Evolutionary conservation across 2,888 invertebrate genomes (phyloP).

Genomic region (Trachelus troglodyta): DNA sequence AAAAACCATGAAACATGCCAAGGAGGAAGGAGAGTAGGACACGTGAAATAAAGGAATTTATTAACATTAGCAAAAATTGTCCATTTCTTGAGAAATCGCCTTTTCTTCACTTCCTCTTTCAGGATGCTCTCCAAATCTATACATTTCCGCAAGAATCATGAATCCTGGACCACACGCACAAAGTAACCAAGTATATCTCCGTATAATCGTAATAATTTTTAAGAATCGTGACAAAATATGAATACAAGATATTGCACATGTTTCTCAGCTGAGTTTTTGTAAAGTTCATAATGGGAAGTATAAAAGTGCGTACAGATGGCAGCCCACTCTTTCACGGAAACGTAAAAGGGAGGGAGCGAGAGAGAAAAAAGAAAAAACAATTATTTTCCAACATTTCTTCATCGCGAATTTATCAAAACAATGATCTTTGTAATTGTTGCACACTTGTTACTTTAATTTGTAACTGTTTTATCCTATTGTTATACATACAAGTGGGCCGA

Average conservation of each 20-base stretch:
- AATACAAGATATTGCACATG: background rate
- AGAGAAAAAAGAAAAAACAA: background rate
- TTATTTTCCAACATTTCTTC: background rate
- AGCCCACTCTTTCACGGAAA: background rate
- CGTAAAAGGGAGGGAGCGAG: background rate
- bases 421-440: background rate
- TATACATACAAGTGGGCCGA: background rate
- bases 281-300: background rate
- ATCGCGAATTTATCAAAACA: background rate
- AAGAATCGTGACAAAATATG: background rate
- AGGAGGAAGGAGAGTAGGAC: background rate
- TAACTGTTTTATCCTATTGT: background rate
- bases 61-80: background rate
- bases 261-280: background rate
- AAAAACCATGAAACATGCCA: background rate
- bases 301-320: background rate
- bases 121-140: background rate
- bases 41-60: background rate
- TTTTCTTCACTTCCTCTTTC: background rate
- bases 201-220: background rate
- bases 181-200: too few relatives aligned
- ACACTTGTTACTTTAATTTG: background rate
- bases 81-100: background rate
- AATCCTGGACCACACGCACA: background rate
- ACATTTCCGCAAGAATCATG: background rate